Conservation (phyloP, 2,888 invertebrate genomes). For the Heliconius aoede region DNA sequence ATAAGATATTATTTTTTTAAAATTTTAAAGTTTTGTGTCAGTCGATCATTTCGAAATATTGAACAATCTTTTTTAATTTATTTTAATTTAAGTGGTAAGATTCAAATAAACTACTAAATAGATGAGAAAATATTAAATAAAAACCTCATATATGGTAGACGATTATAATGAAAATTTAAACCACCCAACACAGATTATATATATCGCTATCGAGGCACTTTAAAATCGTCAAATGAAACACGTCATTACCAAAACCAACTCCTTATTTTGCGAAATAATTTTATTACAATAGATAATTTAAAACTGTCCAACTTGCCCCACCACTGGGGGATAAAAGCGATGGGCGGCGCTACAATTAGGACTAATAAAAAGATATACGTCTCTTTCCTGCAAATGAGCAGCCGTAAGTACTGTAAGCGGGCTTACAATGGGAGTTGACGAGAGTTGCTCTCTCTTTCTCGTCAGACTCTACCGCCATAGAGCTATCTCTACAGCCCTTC, state of each 20-base stretch:
- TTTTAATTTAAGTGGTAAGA: not conserved
- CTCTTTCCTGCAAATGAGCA: conserved; percentile 80
- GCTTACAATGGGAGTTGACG: conserved; percentile 80
- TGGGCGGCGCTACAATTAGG: conserved; percentile 74
- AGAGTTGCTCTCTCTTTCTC: conserved; percentile 65
- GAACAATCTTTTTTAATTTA: not conserved
- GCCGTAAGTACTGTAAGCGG: conserved; percentile 76
- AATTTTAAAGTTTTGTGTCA: not conserved
- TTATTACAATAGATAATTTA: conserved; percentile 84
- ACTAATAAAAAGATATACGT: conserved; percentile 66
- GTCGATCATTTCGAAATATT: not conserved
- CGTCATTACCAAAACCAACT: conserved; percentile 82
- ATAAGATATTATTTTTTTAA: not conserved
- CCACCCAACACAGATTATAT: not conserved
- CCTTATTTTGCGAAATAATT: conserved; percentile 82
- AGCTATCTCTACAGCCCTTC: conserved; percentile 72
- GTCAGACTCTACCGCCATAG: conserved; percentile 57
- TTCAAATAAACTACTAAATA: not conserved
- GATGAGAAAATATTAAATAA: not conserved
- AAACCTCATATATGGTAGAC: not conserved
- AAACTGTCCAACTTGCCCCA: conserved; percentile 81
- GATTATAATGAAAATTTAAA: not conserved
- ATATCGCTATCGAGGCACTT: conserved; percentile 30
- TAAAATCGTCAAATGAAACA: conserved; percentile 77
- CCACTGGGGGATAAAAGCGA: conserved; percentile 74